A percentile compares a stretch with the other conserved stretches of the same genome.
phyloP scores from a whole-genome alignment of 1,140 invertebrate genomes.

The Bombus ignitus region DNA sequence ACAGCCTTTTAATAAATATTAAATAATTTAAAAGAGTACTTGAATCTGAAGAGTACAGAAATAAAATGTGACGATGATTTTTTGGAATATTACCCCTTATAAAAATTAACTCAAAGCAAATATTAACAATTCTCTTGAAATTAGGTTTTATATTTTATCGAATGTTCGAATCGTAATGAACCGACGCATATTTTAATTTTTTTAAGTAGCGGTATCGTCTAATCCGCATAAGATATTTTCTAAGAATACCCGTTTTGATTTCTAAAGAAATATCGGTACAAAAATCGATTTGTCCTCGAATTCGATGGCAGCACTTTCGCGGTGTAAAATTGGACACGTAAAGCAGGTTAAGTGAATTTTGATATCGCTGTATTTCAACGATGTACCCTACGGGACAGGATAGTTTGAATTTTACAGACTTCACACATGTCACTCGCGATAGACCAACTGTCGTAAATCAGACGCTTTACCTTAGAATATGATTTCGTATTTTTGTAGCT shows the following conservation, averaged over 20 bases:
- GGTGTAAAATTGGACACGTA: no score
- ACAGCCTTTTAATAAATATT: no score
- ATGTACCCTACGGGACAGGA: not conserved
- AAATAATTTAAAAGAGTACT: no score
- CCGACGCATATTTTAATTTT: no score
- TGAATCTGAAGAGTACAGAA: no score
- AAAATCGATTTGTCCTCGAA: no score
- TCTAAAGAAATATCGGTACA: not conserved
- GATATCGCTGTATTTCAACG: not conserved
- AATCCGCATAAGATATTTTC: not conserved
- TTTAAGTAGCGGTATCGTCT: no score
- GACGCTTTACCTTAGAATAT: not conserved
- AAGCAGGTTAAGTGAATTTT: conserved; percentile 2
- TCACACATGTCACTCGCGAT: conserved; percentile 11
- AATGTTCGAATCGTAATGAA: no score
- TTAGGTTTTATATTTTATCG: not conserved
- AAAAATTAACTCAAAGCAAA: not conserved
- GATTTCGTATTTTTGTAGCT: conserved; percentile 1
- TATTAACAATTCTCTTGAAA: not conserved
- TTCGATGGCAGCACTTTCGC: no score
- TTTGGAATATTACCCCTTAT: not conserved
- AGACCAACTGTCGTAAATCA: not conserved
- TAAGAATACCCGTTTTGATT: not conserved
- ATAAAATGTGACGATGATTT: not conserved
- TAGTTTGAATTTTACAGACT: not conserved